Evolutionary conservation across 2,888 invertebrate genomes (phyloP).

Genomic region (Heteromyza rotundicornis): DNA sequence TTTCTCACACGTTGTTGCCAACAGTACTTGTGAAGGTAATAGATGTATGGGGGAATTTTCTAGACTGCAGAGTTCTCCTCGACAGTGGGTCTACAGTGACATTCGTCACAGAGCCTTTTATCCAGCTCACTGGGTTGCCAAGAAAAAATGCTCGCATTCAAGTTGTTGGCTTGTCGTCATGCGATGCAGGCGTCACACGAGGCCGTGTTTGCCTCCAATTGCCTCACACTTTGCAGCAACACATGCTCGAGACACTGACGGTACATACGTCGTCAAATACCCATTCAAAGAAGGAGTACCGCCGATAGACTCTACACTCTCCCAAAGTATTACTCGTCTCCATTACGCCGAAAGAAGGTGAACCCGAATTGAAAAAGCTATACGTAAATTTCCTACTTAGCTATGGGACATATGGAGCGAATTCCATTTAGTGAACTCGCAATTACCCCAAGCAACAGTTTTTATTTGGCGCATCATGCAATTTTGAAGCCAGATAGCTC

Average conservation of each 20-base stretch:
- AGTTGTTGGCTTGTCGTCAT: constrained; percentile 17
- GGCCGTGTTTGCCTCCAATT: constrained; percentile 17
- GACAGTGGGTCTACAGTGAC: constrained; percentile 19
- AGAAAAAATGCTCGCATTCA: constrained; percentile 9
- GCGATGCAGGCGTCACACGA: constrained; percentile 14
- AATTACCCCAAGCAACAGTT: constrained; percentile 13
- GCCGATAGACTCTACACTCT: constrained; percentile 16
- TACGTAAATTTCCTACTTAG: constrained; percentile 28
- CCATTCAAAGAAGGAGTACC: constrained; percentile 20
- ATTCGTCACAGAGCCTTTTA: constrained; percentile 21
- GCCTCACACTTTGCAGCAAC: too few relatives aligned
- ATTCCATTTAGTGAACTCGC: constrained; percentile 14
- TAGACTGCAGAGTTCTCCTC: constrained; percentile 10
- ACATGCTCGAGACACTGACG: constrained; percentile 16
- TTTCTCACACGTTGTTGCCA: too few relatives aligned
- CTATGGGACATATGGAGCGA: constrained; percentile 30
- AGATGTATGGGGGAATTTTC: too few relatives aligned
- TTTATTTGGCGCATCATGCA: constrained; percentile 33
- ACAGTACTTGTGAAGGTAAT: too few relatives aligned
- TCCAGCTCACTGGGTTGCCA: constrained; percentile 11
- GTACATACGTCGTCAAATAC: constrained; percentile 25
- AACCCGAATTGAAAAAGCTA: constrained; percentile 11
- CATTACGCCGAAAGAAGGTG: constrained; percentile 21
- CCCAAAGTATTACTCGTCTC: constrained; percentile 19
- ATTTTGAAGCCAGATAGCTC: constrained; percentile 29